Percentiles rank a stretch among this genome's conserved stretches.
Conservation (phyloP, 37 sponge, comb jelly and placozoan species). For the Hexactinellida sp. region DNA sequence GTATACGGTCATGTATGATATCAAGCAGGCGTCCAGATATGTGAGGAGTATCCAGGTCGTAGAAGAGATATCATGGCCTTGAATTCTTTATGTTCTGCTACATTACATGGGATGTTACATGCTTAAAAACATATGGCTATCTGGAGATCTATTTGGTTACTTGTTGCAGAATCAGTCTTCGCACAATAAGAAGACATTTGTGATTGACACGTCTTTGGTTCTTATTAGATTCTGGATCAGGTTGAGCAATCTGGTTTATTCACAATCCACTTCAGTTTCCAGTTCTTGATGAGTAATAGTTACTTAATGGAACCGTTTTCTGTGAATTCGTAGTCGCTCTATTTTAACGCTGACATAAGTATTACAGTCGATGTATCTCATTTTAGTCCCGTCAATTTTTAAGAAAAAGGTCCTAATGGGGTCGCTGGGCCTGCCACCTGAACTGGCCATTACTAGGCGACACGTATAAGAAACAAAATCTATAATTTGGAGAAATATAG, state of each 20-base stretch:
- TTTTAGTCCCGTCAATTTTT: background rate
- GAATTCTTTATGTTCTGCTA: slow-evolving; percentile 12
- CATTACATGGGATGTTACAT: slow-evolving; percentile 3
- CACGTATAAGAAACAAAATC: too few species aligned
- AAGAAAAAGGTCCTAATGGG: background rate
- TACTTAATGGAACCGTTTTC: background rate
- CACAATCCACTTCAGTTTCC: background rate
- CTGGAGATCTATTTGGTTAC: background rate
- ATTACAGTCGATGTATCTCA: background rate
- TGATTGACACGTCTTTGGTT: slow-evolving; percentile 4
- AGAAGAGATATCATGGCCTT: background rate
- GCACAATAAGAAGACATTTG: background rate
- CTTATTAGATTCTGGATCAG: background rate
- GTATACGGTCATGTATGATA: background rate
- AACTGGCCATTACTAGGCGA: background rate
- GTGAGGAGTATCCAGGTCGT: slow-evolving; percentile 16
- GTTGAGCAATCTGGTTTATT: background rate
- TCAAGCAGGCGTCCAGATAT: slow-evolving; percentile 1
- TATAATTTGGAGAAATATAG: too few species aligned
- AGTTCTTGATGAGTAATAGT: background rate
- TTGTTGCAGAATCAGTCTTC: background rate
- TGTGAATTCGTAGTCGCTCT: background rate
- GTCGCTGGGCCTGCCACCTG: too few species aligned
- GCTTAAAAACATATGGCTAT: background rate
- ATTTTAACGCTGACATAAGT: background rate